Evolutionary conservation across 2,113 vertebrate species (phyloP), one percentile per base, ranked within the genome.

Genomic region (Dicerorhinus sumatrensis): DNA sequence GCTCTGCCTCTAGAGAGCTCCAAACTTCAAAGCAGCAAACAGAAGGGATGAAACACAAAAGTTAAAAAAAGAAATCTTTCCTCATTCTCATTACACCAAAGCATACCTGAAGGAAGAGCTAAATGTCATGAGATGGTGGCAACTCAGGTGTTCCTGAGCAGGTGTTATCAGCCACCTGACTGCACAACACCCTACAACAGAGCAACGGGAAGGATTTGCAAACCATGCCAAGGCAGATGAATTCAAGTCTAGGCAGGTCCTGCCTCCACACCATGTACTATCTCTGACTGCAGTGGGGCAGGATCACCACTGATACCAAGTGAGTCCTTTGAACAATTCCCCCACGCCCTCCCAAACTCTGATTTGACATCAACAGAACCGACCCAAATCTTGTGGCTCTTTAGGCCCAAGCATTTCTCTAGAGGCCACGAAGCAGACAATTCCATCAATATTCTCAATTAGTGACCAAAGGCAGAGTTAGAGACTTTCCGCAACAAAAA

Each of bases 381-480:
- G 96, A 92, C 31, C 48, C 72, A 89, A 92, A 85, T 75, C 75
- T 67, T 33, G 33, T 13, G 63, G 23, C 11, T 82, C 46, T 91
- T 29, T 56, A 93, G 51, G 31, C 42, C 56, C 51, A 89, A 17
- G 18, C 31, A 89, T 67, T 93, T 91, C 82, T 85, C 54, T 29
- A 21, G 17, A 96, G 51, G 51, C 42, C 33, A 79, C 56, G n/a
- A 84, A 83, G 33, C 23, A 91, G 80, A 92, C n/a, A 95, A 92
- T 58, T 82, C 27, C 87, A 75, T 11, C 1, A 1, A 72, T 11
- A 77, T 10, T 90, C 29, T 93, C 77, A 76, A 36, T n/a, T 63
- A 93, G 89, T 79, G 23, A 93, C 51, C 87, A 89, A 88, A 91
- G 25, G 75, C 31, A 89, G 25, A 60, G 25, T 62, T 80, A 93